Evolutionary conservation across 2,888 invertebrate species (phyloP).

Genomic region (Thymelicus acteon): DNA sequence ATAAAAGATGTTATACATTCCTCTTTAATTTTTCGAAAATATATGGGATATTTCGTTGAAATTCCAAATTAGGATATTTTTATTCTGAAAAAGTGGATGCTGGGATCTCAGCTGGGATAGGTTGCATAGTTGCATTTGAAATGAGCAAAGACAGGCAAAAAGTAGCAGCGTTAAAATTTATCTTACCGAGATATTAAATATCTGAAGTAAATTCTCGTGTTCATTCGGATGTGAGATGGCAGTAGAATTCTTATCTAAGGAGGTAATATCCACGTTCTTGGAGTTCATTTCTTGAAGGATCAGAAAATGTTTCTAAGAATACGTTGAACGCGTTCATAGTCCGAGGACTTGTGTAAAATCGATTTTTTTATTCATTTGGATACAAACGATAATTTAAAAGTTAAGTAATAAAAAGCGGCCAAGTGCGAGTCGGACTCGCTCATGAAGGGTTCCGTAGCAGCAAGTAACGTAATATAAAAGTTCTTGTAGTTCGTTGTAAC

Average conservation of each 20-base stretch:
- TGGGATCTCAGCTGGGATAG: too few relatives aligned
- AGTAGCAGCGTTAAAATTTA: not conserved
- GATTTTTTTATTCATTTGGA: too few relatives aligned
- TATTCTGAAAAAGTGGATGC: not conserved
- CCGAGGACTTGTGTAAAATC: too few relatives aligned
- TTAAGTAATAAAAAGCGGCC: too few relatives aligned
- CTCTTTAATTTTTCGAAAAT: too few relatives aligned
- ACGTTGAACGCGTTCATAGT: not conserved
- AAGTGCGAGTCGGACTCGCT: too few relatives aligned
- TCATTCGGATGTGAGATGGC: constrained; percentile 21
- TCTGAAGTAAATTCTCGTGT: constrained; percentile 32
- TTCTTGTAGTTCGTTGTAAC: too few relatives aligned
- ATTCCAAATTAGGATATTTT: not conserved
- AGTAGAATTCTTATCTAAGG: constrained; percentile 26
- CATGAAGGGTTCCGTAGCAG: too few relatives aligned
- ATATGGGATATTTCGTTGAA: not conserved
- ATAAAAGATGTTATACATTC: too few relatives aligned
- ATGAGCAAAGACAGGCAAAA: constrained; percentile 6
- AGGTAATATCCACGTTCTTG: constrained; percentile 4
- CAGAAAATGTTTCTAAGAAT: not conserved
- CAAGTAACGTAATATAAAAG: too few relatives aligned
- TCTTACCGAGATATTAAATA: not conserved
- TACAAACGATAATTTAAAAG: too few relatives aligned
- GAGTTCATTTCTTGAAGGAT: constrained; percentile 11
- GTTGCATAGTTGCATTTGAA: constrained; percentile 10